phyloP scores from a whole-genome alignment of 2,797 vertebrate species.

The Mormyrus proboscirostris region DNA sequence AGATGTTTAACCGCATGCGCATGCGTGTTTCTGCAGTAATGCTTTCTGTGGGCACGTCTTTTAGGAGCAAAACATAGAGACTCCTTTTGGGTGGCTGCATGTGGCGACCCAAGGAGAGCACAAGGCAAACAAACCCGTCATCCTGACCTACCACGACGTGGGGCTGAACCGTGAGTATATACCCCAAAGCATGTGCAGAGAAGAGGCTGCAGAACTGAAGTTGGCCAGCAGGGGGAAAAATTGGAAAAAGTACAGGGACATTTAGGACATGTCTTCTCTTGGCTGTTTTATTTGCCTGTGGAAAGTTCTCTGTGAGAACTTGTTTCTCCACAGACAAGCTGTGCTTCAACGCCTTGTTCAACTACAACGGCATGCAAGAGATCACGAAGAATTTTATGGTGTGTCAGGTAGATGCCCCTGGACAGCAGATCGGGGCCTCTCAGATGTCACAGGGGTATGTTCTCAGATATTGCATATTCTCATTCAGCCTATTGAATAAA shows the following conservation, averaged over 20 bases:
- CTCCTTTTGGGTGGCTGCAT: constrained; percentile 86
- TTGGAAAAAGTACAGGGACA: not conserved
- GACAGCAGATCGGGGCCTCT: constrained; percentile 85
- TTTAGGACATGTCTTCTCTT: not conserved
- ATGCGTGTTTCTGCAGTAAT: not conserved
- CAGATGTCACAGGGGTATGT: constrained; percentile 68
- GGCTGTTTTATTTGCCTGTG: not conserved
- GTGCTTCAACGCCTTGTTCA: constrained; percentile 91
- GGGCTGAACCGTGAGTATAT: constrained; percentile 90
- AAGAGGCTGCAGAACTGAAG: not conserved
- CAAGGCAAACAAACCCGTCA: constrained; percentile 87
- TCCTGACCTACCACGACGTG: constrained; percentile 95
- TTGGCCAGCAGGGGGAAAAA: not conserved
- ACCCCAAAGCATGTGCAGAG: not conserved
- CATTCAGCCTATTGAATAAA: not conserved
- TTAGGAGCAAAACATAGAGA: constrained; percentile 94
- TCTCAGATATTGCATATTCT: not conserved
- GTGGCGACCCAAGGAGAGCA: constrained; percentile 89
- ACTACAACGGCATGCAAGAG: constrained; percentile 93
- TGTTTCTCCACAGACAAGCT: constrained; percentile 76
- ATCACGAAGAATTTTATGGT: constrained; percentile 96
- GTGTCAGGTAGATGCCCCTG: constrained; percentile 86
- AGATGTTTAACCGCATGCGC: not conserved
- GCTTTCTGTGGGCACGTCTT: not conserved
- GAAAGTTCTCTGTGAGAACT: not conserved